phyloP scores from a whole-genome alignment of 1,140 invertebrate genomes.

The Procambarus clarkii region DNA sequence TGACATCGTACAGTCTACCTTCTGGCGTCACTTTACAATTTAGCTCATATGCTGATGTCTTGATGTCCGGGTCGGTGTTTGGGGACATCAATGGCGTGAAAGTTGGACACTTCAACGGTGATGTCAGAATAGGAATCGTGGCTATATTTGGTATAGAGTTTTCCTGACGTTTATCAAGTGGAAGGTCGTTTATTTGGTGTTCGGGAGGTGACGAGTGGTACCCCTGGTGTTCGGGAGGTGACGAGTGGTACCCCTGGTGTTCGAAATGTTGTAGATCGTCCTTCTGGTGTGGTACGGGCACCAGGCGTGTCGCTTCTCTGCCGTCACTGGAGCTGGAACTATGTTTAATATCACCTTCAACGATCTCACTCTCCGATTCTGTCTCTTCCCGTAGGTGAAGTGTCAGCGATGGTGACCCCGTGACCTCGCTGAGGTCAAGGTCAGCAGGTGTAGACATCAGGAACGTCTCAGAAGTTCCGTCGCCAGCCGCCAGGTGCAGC shows the following conservation, averaged over 20 bases:
- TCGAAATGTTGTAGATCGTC: no score
- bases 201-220: no score
- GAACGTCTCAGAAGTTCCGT: constrained; percentile 5
- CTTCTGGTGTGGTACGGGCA: no score
- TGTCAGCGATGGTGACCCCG: neutral
- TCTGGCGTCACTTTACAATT: neutral
- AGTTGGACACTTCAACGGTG: neutral
- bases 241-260: no score
- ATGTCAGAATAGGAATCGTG: no score
- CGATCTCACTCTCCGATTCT: neutral
- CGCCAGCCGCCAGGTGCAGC: neutral
- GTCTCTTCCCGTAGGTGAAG: neutral
- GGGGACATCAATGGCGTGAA: neutral
- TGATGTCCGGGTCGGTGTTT: neutral
- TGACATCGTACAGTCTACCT: neutral
- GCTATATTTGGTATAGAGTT: neutral
- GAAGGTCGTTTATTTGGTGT: no score
- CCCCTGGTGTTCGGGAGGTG: no score
- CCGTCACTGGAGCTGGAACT: no score
- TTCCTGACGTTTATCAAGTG: no score
- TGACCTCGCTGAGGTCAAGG: neutral
- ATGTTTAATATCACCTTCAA: no score
- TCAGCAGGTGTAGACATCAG: neutral
- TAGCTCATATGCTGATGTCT: neutral
- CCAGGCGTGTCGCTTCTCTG: no score